Conservation (phyloP, 92 coral and sea anemone species). For the Ricordea florida region DNA sequence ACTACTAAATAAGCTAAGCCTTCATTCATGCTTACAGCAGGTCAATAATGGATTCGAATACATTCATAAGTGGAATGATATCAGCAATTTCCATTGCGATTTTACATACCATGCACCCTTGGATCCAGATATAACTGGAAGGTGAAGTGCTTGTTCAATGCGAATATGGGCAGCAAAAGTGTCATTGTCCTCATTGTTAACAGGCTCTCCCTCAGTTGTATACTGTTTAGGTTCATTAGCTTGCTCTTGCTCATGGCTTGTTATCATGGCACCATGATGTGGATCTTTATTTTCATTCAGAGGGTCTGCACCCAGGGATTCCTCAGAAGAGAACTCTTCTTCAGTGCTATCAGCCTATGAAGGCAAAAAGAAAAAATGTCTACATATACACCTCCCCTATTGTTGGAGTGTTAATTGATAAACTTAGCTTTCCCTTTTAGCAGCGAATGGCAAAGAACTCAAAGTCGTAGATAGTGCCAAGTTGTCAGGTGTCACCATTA, state of each 20-base stretch:
- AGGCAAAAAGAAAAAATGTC: neutral
- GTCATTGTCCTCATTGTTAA: conserved; percentile 41
- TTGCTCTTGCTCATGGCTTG: neutral
- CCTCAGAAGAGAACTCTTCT: conserved; percentile 8
- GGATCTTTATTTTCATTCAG: neutral
- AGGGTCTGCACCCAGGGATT: neutral
- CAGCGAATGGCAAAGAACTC: no score
- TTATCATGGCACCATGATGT: neutral
- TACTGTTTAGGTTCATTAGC: neutral
- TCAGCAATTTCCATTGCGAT: neutral
- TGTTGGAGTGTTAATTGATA: no score
- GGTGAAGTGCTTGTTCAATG: conserved; percentile 89
- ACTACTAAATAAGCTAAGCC: neutral
- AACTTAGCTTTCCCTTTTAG: no score
- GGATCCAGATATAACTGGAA: conserved; percentile 66
- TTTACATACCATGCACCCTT: conserved; percentile 68
- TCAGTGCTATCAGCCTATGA: neutral
- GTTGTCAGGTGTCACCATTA: no score
- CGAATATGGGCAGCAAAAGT: conserved; percentile 89
- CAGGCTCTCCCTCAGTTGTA: neutral
- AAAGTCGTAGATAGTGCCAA: no score
- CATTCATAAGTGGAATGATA: no score
- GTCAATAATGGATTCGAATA: no score
- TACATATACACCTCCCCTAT: no score
- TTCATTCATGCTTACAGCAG: no score